Evolutionary conservation across 1,140 invertebrate species (phyloP).

Genomic region (Sarcophaga bullata): DNA sequence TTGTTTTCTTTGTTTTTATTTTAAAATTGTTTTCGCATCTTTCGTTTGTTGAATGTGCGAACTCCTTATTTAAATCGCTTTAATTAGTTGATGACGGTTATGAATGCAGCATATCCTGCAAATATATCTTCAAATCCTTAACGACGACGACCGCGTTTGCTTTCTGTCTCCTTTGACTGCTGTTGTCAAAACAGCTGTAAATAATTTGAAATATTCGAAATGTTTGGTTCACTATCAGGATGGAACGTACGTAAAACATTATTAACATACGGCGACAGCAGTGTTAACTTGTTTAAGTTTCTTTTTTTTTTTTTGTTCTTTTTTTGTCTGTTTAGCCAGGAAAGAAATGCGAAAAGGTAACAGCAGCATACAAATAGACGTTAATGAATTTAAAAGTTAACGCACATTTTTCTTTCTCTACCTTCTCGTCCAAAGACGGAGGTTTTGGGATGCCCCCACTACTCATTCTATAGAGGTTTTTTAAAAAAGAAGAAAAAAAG

Average conservation of each 20-base stretch:
- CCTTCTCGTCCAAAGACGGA: too few relatives aligned
- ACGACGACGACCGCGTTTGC: not conserved
- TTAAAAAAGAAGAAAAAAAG: too few relatives aligned
- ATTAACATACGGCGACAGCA: not conserved
- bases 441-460: too few relatives aligned
- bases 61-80: not conserved
- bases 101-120: not conserved
- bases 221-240: not conserved
- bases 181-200: conserved; percentile 22
- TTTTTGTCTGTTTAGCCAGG: too few relatives aligned
- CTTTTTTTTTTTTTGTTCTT: too few relatives aligned
- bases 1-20: not conserved
- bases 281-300: conserved; percentile 10
- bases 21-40: not conserved
- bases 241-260: not conserved
- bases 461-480: too few relatives aligned
- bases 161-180: too few relatives aligned
- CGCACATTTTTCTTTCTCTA: too few relatives aligned
- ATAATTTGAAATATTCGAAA: not conserved
- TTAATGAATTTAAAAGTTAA: too few relatives aligned
- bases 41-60: not conserved
- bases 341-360: too few relatives aligned
- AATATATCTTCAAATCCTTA: conserved; percentile 11
- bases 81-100: conserved; percentile 24
- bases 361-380: too few relatives aligned